phyloP scores from a whole-genome alignment of 2,797 vertebrate genomes.

The Dryobates pubescens region DNA sequence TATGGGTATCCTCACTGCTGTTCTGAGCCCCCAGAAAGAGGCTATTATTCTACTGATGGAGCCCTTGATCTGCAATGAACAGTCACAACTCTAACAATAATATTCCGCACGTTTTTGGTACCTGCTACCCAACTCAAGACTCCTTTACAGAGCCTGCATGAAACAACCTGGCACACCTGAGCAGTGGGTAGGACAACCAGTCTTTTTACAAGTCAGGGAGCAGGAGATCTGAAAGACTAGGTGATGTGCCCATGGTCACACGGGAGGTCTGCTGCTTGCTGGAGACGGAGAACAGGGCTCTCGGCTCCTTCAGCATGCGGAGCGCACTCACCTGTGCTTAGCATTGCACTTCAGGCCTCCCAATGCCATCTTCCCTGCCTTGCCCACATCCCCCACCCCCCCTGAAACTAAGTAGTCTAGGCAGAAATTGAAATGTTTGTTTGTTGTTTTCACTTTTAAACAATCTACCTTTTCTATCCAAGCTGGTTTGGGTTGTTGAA shows the following conservation, averaged over 20 bases:
- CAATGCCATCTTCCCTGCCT: not conserved
- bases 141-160: not conserved
- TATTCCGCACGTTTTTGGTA: not conserved
- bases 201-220: not conserved
- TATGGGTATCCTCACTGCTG: not conserved
- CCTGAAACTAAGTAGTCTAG: not conserved
- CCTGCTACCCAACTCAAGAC: not conserved
- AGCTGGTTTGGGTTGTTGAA: not conserved
- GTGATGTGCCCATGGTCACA: not conserved
- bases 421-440: not conserved
- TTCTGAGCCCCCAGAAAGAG: not conserved
- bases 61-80: not conserved
- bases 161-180: not conserved
- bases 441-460: no score
- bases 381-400: not conserved
- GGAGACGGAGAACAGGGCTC: not conserved
- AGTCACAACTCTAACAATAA: not conserved
- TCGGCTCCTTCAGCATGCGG: not conserved
- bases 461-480: not conserved
- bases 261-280: not conserved
- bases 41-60: not conserved
- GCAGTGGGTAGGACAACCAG: not conserved
- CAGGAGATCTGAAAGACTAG: conserved; percentile 45
- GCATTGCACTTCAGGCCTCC: not conserved
- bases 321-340: not conserved